Percentiles rank a stretch among this genome's conserved stretches.
Conservation (phyloP, 1,140 invertebrate genomes). For the Gonatopus flavifemur region DNA sequence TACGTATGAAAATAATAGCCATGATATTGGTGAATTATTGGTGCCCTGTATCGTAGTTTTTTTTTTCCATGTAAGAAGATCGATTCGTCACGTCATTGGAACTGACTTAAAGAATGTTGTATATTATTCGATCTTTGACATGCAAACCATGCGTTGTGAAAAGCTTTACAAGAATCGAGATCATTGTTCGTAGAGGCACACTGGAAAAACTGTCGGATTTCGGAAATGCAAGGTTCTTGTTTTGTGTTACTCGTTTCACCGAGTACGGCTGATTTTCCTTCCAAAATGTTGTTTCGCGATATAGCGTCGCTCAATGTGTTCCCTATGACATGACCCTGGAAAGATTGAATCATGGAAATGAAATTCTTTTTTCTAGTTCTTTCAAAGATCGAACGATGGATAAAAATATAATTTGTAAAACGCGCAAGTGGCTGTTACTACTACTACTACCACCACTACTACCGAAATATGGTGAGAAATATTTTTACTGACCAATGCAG, state of each 20-base stretch:
- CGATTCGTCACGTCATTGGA: too few relatives aligned
- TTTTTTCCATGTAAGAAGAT: too few relatives aligned
- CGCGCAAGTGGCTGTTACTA: too few relatives aligned
- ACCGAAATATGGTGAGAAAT: too few relatives aligned
- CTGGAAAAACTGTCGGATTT: slow-evolving; percentile 15
- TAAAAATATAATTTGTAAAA: too few relatives aligned
- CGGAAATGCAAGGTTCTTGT: slow-evolving; percentile 1
- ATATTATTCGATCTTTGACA: slow-evolving; percentile 12
- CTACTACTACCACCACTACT: too few relatives aligned
- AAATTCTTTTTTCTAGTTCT: too few relatives aligned
- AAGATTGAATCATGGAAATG: not conserved
- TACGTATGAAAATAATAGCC: too few relatives aligned
- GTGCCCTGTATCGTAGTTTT: too few relatives aligned
- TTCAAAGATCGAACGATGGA: too few relatives aligned
- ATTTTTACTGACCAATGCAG: slow-evolving; percentile 11
- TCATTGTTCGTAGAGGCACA: slow-evolving; percentile 10
- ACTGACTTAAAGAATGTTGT: not conserved
- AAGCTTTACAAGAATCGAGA: slow-evolving; percentile 10
- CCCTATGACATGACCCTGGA: slow-evolving; percentile 10
- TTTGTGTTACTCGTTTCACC: not conserved
- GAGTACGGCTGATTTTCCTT: not conserved
- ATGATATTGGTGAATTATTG: too few relatives aligned
- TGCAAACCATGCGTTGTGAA: slow-evolving; percentile 10
- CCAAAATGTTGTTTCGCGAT: not conserved
- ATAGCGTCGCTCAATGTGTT: not conserved